These are phyloP conservation scores for Eupelmus urozonus DNA, from an alignment of 2,888 invertebrate genomes.

Conservation along the genomic window DNA sequence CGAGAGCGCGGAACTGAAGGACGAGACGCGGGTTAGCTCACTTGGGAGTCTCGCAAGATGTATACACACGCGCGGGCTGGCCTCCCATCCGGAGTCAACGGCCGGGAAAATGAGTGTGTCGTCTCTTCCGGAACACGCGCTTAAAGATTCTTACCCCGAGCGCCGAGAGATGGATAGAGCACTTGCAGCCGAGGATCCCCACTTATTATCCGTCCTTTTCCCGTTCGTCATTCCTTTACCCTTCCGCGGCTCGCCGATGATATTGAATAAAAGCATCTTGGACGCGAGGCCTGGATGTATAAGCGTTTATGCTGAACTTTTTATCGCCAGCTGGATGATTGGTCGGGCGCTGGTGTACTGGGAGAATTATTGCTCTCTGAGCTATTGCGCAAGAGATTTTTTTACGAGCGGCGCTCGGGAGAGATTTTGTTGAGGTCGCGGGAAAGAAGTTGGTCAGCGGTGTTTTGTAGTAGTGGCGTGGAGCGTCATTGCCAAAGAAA, in stretches of 20 bases:
- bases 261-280: conserved; percentile 35
- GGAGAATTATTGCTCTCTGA: conserved; percentile 24
- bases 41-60: conserved; percentile 21
- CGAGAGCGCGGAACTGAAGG: conserved; percentile 19
- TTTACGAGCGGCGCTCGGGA: not conserved
- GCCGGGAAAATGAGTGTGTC: conserved; percentile 80
- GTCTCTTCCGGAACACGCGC: conserved; percentile 73
- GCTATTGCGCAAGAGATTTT: not conserved
- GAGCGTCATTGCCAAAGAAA: too few species aligned
- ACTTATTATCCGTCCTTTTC: conserved; percentile 5
- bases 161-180: not conserved
- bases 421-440: not conserved
- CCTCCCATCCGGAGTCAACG: conserved; percentile 76
- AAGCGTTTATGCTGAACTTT: conserved; percentile 14
- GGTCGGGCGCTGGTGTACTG: conserved; percentile 3
- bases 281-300: not conserved
- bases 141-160: conserved; percentile 61
- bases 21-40: not conserved
- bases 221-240: not conserved
- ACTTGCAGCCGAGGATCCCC: not conserved
- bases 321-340: conserved; percentile 27
- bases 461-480: too few species aligned
- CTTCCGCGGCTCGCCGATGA: not conserved
- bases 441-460: not conserved
- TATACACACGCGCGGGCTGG: conserved; percentile 8